phyloP scores from a whole-genome alignment of 1,140 invertebrate genomes.

The Sycobia sp. region DNA sequence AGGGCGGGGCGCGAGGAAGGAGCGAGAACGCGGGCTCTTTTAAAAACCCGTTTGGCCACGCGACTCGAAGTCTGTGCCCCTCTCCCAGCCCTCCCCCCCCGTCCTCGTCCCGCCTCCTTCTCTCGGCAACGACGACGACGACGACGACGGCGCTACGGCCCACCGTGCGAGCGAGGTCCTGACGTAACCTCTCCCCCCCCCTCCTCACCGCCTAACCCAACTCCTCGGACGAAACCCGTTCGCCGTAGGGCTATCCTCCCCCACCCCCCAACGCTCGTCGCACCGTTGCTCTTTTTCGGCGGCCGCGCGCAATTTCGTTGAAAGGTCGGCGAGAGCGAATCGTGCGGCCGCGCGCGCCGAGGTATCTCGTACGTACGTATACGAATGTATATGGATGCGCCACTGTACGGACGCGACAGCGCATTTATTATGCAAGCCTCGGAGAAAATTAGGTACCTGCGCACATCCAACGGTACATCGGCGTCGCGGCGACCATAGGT shows the following conservation, averaged over 20 bases:
- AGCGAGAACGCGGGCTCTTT: too few relatives aligned
- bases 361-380: too few relatives aligned
- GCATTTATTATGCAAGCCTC: slow-evolving; percentile 45
- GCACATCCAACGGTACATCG: slow-evolving; percentile 46
- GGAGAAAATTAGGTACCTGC: slow-evolving; percentile 47
- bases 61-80: slow-evolving; percentile 41
- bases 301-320: slow-evolving; percentile 38
- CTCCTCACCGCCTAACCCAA: too few relatives aligned
- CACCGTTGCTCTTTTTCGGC: slow-evolving; percentile 4
- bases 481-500: slow-evolving; percentile 39
- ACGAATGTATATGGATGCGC: too few relatives aligned
- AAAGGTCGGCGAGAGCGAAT: too few relatives aligned
- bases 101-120: too few relatives aligned
- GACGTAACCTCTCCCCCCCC: too few relatives aligned
- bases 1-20: too few relatives aligned
- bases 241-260: too few relatives aligned
- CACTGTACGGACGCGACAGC: slow-evolving; percentile 9
- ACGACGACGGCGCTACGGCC: neutral
- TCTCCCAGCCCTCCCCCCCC: neutral
- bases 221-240: slow-evolving; percentile 28
- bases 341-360: too few relatives aligned
- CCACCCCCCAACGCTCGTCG: too few relatives aligned
- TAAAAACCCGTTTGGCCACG: slow-evolving; percentile 42
- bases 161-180: neutral
- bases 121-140: too few relatives aligned